These are phyloP conservation scores for Daktulosphaira vitifoliae DNA, from an alignment of 1,140 invertebrate species.

Conservation along the genomic window DNA sequence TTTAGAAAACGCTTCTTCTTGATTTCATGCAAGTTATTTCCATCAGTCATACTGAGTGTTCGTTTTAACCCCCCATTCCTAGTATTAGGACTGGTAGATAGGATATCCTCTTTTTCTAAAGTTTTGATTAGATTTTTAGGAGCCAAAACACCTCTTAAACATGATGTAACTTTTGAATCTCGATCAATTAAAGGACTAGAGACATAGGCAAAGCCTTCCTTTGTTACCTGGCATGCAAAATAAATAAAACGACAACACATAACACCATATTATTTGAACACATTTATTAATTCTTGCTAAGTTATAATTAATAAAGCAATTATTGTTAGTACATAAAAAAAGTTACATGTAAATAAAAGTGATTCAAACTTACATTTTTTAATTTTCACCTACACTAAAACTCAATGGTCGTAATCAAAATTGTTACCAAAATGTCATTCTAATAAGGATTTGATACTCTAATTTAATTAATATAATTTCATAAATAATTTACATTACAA, in stretches of 20 bases:
- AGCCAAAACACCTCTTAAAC: slow-evolving; percentile 25
- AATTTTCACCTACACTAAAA: too few species aligned
- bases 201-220: slow-evolving; percentile 8
- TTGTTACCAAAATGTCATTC: too few species aligned
- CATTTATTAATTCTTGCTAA: too few species aligned
- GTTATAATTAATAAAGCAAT: too few species aligned
- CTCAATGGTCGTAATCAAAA: too few species aligned
- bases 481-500: too few species aligned
- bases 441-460: too few species aligned
- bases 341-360: too few species aligned
- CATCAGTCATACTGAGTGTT: slow-evolving; percentile 4
- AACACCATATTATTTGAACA: slow-evolving; percentile 24
- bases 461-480: too few species aligned
- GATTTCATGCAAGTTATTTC: slow-evolving; percentile 2
- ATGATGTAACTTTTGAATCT: slow-evolving; percentile 7
- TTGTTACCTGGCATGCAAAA: slow-evolving; percentile 28
- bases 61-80: slow-evolving; percentile 19
- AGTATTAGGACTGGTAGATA: slow-evolving; percentile 16
- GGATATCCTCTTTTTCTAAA: slow-evolving; percentile 16
- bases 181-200: slow-evolving; percentile 19
- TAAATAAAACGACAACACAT: slow-evolving; percentile 1
- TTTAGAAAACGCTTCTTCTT: slow-evolving; percentile 29
- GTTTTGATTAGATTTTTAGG: slow-evolving; percentile 28
- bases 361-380: too few species aligned
- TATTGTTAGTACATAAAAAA: too few species aligned